A percentile compares a stretch with the other conserved stretches of the same genome.
Evolutionary conservation across 1,140 invertebrate genomes (phyloP).

Genomic region (Drosophila obscura): DNA sequence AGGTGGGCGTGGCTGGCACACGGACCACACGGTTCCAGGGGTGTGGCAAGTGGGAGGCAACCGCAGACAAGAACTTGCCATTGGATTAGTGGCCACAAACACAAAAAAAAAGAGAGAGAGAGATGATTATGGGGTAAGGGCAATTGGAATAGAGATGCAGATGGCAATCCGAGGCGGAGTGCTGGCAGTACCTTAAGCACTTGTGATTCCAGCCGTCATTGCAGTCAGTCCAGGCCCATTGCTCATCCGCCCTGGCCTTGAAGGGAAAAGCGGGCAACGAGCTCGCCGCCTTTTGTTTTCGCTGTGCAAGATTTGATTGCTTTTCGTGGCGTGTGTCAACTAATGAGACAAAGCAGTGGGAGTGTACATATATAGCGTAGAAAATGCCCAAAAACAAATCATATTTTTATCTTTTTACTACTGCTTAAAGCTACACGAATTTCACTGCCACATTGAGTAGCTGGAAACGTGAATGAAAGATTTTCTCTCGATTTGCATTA

Average conservation of each 20-base stretch:
- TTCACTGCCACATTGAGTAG: too few species aligned
- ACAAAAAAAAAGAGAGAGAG: slow-evolving; percentile 5
- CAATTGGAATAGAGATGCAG: slow-evolving; percentile 13
- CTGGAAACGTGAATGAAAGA: too few species aligned
- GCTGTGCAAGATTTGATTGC: slow-evolving; percentile 17
- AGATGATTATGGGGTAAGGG: slow-evolving; percentile 25
- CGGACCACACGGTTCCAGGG: too few species aligned
- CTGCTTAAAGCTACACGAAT: too few species aligned
- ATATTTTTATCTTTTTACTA: too few species aligned
- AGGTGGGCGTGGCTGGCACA: slow-evolving; percentile 47
- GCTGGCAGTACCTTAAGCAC: slow-evolving; percentile 19
- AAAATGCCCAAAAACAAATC: too few species aligned
- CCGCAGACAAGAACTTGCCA: slow-evolving; percentile 37
- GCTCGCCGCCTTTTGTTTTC: slow-evolving; percentile 3
- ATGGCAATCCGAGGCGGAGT: slow-evolving; percentile 2
- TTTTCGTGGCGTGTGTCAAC: slow-evolving; percentile 14
- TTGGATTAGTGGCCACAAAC: slow-evolving; percentile 32
- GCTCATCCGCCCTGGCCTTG: slow-evolving; percentile 31
- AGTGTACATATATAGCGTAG: too few species aligned
- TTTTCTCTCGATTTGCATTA: too few species aligned
- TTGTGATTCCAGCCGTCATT: slow-evolving; percentile 28
- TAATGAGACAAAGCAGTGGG: too few species aligned
- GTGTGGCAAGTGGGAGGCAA: background rate
- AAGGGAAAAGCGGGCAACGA: background rate
- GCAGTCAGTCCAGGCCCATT: slow-evolving; percentile 1